Evolutionary conservation across 2,797 vertebrate genomes (phyloP), one percentile per base, ranked within the genome.

Genomic region (Acridotheres tristis): DNA sequence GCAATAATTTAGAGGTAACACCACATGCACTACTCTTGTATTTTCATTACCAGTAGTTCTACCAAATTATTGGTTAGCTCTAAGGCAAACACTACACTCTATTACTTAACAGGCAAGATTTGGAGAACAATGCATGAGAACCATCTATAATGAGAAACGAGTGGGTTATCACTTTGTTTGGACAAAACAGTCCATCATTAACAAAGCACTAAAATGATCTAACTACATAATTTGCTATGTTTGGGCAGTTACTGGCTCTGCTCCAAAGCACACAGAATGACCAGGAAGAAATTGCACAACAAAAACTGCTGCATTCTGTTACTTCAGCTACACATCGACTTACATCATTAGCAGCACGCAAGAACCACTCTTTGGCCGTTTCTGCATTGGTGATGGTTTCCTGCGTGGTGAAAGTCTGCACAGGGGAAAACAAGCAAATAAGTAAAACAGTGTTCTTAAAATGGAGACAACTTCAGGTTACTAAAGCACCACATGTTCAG

Each of bases 361-460:
- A 97, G 97, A 99, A 99, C 99, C 99, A 99, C 48, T 98, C 99
- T 96, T 99, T 99, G 16, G 99, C 99, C 0, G 99, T 99, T 95
- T 99, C 99, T 18, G 99, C 99, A 1, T 99, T 99, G 21, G 99
- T 99, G 96, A 99, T 99, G 7, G 99, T 99, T 97, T 99, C 99
- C 89, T 99, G 99, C 18, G 99, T 99, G 84, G 99, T 99, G 84
- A 99, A 99, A 51, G 99, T 99, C 99, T 99, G 95, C 30, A 65
- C 69, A 67, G 12, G 1, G 66, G 25, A 96, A 55, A 76, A 79
- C 1, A 40, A 62, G 25, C 11, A 74, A 78, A 5, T 10, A 42
- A 27, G n/a, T 50, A 22, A 76, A 59, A 61, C 40, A 40, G 8
- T 8, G 2, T 3, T 36, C 27, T 69, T 65, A 16, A 63, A 82